Percentiles rank a stretch among this genome's conserved stretches.
Conservation (phyloP, 2,113 vertebrate genomes). For the Semicossyphus pulcher region DNA sequence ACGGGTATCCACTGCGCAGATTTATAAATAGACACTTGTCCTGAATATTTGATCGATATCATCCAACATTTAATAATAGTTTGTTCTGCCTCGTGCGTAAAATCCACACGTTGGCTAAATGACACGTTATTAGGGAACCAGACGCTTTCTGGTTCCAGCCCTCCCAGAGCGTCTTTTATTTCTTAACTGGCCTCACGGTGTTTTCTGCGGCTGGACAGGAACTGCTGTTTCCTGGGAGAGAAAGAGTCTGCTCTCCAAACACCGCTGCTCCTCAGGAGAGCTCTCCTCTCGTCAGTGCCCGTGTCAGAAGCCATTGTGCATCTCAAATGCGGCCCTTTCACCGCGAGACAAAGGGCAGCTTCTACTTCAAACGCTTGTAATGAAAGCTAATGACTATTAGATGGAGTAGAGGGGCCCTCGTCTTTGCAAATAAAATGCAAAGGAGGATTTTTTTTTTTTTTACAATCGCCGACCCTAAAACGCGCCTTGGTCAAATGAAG, state of each 20-base stretch:
- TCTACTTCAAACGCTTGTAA: conserved; percentile 92
- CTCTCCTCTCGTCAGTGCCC: conserved; percentile 76
- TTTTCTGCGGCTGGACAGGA: conserved; percentile 60
- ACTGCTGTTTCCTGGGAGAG: conserved; percentile 86
- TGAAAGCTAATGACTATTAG: conserved; percentile 96
- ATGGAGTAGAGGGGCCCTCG: conserved; percentile 82
- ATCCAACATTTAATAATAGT: not conserved
- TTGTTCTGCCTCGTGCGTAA: conserved; percentile 1
- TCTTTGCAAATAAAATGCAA: conserved; percentile 85
- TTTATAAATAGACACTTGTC: not conserved
- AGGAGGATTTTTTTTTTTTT: conserved; percentile 77
- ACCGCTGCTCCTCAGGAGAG: conserved; percentile 75
- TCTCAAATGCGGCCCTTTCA: conserved; percentile 81
- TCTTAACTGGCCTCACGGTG: conserved; percentile 7
- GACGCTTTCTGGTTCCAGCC: not conserved
- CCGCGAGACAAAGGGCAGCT: conserved; percentile 83
- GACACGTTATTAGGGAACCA: not conserved
- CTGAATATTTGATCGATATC: not conserved
- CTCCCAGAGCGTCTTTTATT: conserved; percentile 1
- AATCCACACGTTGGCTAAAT: conserved; percentile 13
- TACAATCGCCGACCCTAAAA: conserved; percentile 84
- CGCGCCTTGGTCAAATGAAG: conserved; percentile 68
- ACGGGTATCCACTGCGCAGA: not conserved
- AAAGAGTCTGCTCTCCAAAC: conserved; percentile 73
- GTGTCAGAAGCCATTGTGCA: conserved; percentile 89